These are phyloP conservation scores for Cephalopachus bancanus DNA, from an alignment of 2,797 vertebrate species.

Conservation along the genomic window DNA sequence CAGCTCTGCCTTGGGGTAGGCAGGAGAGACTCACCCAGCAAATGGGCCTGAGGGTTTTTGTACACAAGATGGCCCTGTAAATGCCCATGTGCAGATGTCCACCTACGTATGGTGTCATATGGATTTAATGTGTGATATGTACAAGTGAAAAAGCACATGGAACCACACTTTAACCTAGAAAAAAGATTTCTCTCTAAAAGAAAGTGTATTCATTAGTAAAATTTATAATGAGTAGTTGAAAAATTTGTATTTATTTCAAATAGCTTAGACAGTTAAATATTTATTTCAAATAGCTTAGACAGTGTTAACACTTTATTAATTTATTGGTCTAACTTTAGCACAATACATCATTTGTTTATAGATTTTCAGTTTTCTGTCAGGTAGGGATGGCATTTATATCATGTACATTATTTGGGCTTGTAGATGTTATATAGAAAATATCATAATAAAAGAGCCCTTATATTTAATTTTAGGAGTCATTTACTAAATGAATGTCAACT, in stretches of 20 bases:
- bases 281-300: neutral
- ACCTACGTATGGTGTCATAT: neutral
- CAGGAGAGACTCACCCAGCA: neutral
- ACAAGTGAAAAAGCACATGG: neutral
- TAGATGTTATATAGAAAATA: conserved; percentile 43
- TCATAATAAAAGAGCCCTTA: conserved; percentile 50
- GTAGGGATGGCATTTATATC: conserved; percentile 20
- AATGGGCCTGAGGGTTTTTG: neutral
- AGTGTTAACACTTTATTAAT: conserved; percentile 29
- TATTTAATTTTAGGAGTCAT: conserved; percentile 55
- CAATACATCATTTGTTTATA: conserved; percentile 44
- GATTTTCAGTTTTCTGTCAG: conserved; percentile 28
- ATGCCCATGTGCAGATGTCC: neutral
- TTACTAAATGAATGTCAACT: conserved; percentile 55
- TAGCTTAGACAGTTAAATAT: neutral
- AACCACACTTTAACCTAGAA: conserved; percentile 42
- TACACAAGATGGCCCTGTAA: neutral
- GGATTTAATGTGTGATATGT: conserved; percentile 31
- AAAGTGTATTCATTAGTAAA: conserved; percentile 19
- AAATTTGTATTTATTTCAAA: neutral
- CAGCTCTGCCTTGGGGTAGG: neutral
- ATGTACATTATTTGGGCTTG: conserved; percentile 37
- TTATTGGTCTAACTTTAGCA: conserved; percentile 22
- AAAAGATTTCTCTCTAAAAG: conserved; percentile 49
- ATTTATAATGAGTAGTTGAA: conserved; percentile 20